Base-by-base conservation (phyloP, 1,140 invertebrate genomes). In the Mercenaria mercenaria region DNA sequence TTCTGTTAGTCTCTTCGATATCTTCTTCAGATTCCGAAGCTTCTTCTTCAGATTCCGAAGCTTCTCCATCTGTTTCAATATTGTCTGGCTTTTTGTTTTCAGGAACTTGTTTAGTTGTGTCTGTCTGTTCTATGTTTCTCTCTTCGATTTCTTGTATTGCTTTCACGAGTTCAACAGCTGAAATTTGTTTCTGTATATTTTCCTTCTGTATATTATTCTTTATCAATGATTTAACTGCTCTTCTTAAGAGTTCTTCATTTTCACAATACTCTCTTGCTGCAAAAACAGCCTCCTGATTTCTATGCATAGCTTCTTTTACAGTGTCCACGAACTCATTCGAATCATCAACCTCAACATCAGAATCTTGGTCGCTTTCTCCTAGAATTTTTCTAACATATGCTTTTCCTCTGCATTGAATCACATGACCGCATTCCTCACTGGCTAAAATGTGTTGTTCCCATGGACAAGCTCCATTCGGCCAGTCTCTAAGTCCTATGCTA, bases 361-460 rank as follows among this genome's bases (percentile, higher is more conserved):
- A 47, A 47, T 47, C 37, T 72, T 39, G 15, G 6, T 15, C 29
- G 34, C 8, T 47, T 47, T 72, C 67, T 39, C 67, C 67, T 20
- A 72, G 67, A 39, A 39, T 41, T 39, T 39, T 37, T 72, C 67
- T 72, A 4, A 72, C 29, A n/a, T 29, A 72, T 3, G 34, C 8
- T 39, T 72, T 72, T 10, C 67, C 67, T 41, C 39, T 72, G 29
- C 67, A 72, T 4, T 72, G 67, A 18, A 39, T 20, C 34, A 72
- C 67, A 39, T 72, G 67, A 23, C 34, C 34, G 37, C 67, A 72
- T 18, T 41, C 29, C 1, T 32, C 34, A 15, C 37, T 72, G 15
- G 67, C 34, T 39, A 72, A 34, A 39, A 72, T 41, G 20, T 72
- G 67, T 23, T 72, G 67, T n/a, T 72, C 67, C 67, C 67, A 72